phyloP scores from a whole-genome alignment of 1,140 invertebrate species.

The Drosophila baimaii region DNA sequence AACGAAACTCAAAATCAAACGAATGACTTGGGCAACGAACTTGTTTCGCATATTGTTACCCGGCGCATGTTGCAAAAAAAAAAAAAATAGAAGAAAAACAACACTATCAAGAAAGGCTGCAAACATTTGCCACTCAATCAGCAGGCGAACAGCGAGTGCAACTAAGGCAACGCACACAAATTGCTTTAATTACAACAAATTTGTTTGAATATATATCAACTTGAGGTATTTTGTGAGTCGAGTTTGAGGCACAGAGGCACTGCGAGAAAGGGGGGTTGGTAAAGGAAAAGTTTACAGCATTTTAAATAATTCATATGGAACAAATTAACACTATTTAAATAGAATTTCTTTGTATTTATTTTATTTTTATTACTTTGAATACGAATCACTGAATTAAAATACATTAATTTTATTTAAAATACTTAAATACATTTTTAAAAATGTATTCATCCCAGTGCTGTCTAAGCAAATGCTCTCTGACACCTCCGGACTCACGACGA shows the following conservation, averaged over 20 bases:
- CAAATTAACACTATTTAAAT: no score
- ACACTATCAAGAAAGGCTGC: slow-evolving; percentile 31
- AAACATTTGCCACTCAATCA: slow-evolving; percentile 80
- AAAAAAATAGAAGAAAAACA: slow-evolving; percentile 37
- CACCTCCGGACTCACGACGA: slow-evolving; percentile 47
- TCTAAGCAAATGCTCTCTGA: slow-evolving; percentile 46
- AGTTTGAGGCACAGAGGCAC: slow-evolving; percentile 16
- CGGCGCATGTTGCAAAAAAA: slow-evolving; percentile 43
- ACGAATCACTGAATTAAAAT: no score
- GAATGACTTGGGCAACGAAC: slow-evolving; percentile 76
- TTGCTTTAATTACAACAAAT: slow-evolving; percentile 82
- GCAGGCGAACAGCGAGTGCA: slow-evolving; percentile 50
- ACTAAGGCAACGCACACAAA: slow-evolving; percentile 73
- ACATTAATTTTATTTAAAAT: background rate
- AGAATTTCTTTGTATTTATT: no score
- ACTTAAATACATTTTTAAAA: no score
- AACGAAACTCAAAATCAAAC: slow-evolving; percentile 65
- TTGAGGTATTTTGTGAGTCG: slow-evolving; percentile 43
- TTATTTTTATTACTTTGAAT: no score
- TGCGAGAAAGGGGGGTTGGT: slow-evolving; percentile 9
- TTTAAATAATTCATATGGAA: no score
- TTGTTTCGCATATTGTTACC: slow-evolving; percentile 61
- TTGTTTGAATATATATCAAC: slow-evolving; percentile 73
- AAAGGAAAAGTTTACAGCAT: background rate
- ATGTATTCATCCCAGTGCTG: slow-evolving; percentile 8